A percentile compares a stretch with the other conserved stretches of the same genome.
phyloP scores from a whole-genome alignment of 1,140 invertebrate species.

The Neodiprion lecontei region DNA sequence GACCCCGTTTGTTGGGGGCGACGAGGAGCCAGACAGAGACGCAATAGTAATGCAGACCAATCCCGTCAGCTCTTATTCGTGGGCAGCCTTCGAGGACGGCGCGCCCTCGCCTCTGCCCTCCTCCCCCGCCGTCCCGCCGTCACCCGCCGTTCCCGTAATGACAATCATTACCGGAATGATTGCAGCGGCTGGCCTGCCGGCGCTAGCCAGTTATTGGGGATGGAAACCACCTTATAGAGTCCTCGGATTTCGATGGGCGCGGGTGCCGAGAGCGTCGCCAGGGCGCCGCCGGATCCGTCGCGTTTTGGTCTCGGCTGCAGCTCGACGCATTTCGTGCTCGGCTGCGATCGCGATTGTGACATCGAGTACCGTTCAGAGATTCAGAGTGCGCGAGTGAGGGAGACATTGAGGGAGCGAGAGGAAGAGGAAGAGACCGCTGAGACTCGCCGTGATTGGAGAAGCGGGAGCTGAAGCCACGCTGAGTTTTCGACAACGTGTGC shows the following conservation, averaged over 20 bases:
- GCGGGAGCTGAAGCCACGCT: too few species aligned
- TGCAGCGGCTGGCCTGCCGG: constrained; percentile 50
- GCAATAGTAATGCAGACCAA: constrained; percentile 51
- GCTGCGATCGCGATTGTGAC: too few species aligned
- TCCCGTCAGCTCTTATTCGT: constrained; percentile 36
- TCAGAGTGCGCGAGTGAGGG: too few species aligned
- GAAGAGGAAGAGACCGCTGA: too few species aligned
- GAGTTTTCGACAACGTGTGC: too few species aligned
- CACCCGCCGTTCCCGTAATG: constrained; percentile 48
- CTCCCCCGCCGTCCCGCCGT: constrained; percentile 36
- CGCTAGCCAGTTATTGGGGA: constrained; percentile 49
- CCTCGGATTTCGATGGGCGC: constrained; percentile 51
- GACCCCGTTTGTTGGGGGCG: constrained; percentile 47
- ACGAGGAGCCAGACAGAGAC: constrained; percentile 48
- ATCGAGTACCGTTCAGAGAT: too few species aligned
- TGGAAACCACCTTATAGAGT: constrained; percentile 55
- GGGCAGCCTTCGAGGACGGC: constrained; percentile 24
- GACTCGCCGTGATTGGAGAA: too few species aligned
- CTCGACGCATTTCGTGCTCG: too few species aligned
- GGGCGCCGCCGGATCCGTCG: too few species aligned
- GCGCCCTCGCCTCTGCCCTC: constrained; percentile 25
- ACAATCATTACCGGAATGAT: constrained; percentile 59
- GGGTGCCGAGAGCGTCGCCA: constrained; percentile 32
- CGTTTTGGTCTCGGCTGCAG: too few species aligned
- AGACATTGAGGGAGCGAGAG: too few species aligned